Conservation (phyloP, 1,140 invertebrate genomes). For the Diabrotica undecimpunctata region DNA sequence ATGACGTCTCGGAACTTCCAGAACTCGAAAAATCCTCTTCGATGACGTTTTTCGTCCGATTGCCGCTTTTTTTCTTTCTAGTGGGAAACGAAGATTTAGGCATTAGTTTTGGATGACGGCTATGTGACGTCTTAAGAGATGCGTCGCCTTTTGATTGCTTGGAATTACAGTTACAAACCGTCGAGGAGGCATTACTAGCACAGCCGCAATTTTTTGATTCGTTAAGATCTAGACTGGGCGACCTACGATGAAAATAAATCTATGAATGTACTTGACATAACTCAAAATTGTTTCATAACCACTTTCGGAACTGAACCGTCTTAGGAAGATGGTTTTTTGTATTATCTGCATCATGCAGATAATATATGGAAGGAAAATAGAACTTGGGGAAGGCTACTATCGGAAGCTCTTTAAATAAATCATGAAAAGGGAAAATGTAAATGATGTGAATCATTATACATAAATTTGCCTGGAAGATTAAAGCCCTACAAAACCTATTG, state of each 20-base stretch:
- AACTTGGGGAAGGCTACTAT: no score
- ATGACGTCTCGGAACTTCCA: constrained; percentile 57
- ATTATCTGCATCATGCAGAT: no score
- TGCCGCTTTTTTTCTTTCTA: constrained; percentile 23
- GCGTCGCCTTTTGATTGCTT: constrained; percentile 7
- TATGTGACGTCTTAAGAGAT: not conserved
- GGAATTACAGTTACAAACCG: constrained; percentile 4
- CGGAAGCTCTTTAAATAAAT: no score
- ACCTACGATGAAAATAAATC: constrained; percentile 34
- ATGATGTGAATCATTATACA: no score
- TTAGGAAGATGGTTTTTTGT: no score
- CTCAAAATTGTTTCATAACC: no score
- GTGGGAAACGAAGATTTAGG: constrained; percentile 11
- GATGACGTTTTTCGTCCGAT: constrained; percentile 1
- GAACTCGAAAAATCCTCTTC: constrained; percentile 36
- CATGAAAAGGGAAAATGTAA: no score
- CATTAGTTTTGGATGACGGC: not conserved
- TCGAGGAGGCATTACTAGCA: constrained; percentile 16
- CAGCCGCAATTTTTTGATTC: constrained; percentile 24
- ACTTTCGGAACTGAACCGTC: no score
- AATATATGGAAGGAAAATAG: no score
- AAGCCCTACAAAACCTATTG: no score
- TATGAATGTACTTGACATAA: no score
- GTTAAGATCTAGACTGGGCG: constrained; percentile 52
- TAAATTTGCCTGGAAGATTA: no score